These are phyloP conservation scores for Cryptomyrus ogoouensis DNA, from an alignment of 2,113 vertebrate species.

Conservation along the genomic window DNA sequence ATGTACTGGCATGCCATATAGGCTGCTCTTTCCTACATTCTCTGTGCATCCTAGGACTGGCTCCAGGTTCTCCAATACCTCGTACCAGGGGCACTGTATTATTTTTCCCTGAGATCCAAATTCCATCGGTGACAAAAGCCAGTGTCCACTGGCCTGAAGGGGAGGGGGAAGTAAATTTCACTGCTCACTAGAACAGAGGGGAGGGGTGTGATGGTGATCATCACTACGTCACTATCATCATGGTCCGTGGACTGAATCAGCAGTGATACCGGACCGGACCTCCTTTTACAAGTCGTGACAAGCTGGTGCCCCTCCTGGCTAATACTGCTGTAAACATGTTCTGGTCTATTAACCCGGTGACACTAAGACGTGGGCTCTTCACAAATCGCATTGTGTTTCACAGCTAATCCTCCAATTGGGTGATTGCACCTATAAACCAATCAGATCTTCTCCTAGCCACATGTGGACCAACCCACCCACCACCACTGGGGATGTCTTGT, in stretches of 20 bases:
- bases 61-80: background rate
- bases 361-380: conserved; percentile 23
- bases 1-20: background rate
- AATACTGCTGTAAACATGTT: conserved; percentile 13
- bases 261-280: background rate
- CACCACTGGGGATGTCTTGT: background rate
- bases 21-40: background rate
- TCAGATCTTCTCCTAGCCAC: conserved; percentile 25
- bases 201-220: background rate
- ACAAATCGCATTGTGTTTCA: conserved; percentile 32
- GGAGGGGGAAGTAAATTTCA: background rate
- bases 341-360: conserved; percentile 21
- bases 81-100: background rate
- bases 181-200: background rate
- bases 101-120: background rate
- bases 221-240: background rate
- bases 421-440: conserved; percentile 34
- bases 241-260: background rate
- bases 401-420: conserved; percentile 35
- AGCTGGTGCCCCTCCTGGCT: conserved; percentile 12
- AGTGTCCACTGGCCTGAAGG: background rate
- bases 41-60: background rate
- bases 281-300: background rate
- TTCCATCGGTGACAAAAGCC: background rate
- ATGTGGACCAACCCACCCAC: conserved; percentile 22